Base-by-base conservation (phyloP, 2,113 vertebrate genomes). In the Sylvicapra grimmia region DNA sequence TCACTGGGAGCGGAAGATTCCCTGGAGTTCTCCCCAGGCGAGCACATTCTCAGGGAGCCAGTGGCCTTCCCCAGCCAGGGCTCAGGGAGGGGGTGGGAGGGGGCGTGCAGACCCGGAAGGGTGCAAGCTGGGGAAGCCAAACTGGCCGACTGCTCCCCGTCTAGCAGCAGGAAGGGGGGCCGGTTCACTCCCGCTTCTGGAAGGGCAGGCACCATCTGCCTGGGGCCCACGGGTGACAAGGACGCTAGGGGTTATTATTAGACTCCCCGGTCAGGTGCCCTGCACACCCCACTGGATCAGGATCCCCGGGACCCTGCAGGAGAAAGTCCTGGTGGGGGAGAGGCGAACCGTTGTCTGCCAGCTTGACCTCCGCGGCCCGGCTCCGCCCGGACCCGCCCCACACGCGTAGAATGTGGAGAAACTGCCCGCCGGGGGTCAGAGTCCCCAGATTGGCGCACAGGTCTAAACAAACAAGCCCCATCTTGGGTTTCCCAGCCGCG, bases 241-340 rank as follows among this genome's bases (percentile, higher is more conserved):
- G 90, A 21, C 47, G 23, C 27, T 18, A 4, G 36, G 36, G 58
- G 83, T 86, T 96, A 92, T 97, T 96, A 93, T 93, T 95, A 95
- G 97, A 44, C 58, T 80, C 47, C 51, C 10, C 1, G 53, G 59
- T 44, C 63, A n/a, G 14, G 33, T 31, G 23, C 86, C 51, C 16
- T 2, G 27, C 51, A 72, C 19, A 65, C 16, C 29, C 31, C 19
- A 3, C 9, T 0, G 0, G 68, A 31, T 49, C 63, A 33, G 86
- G 63, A 83, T 85, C 51, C 82, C 58, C 4, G 0, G 1, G 23
- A 19, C 56, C 68, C 61, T n/a, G 47, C 89, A n/a, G 83, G 63
- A 89, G 58, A 40, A 91, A 54, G 87, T 9, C 49, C 40, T 36
- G 65, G 40, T 29, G 1, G 75, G 31, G 68, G 40, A 54, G 84